Base-by-base conservation (phyloP, 2,113 vertebrate species). In the Zapornia atra region DNA sequence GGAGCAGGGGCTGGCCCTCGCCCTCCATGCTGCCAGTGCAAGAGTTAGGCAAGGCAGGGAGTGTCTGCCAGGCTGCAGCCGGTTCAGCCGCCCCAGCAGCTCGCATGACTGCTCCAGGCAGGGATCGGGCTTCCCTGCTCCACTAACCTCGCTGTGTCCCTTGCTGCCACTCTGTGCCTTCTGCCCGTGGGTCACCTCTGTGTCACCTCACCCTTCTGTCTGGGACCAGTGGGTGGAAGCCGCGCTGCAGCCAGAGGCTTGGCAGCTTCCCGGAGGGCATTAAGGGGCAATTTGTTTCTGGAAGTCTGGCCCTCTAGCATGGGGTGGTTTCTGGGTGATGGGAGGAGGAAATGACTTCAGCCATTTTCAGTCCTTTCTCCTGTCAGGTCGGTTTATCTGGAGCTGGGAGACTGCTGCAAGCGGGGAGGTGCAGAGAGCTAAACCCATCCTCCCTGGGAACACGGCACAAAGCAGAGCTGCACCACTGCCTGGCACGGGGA, bases 161-260 rank as follows among this genome's bases (percentile, higher is more conserved):
- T 69, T 2, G 50, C 82, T 70, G 60, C 73, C 2, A 12, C 38
- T 36, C 71, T 0, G 1, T 21, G 57, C 80, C 94, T 82, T 56
- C 10, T 92, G 88, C 96, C 44, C 2, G 0, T 63, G 29, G 60
- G 79, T 96, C 96, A 90, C 88, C 71, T 63, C 78, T 7, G 60
- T 83, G 94, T 92, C 96, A 92, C 92, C 85, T 92, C 80, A 93
- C 77, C 93, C 89, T 79, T n/a, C 42, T 54, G 79, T 42, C 86
- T 78, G 92, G 72, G 68, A 33, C 50, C 64, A 13, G 69, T 46
- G 83, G 72, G 80, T 59, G 86, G 79, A 77, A 80, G 88, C 53
- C 0, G 0, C 0, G 3, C 70, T 85, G 77, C 87, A 68, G 86
- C 88, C 4, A 2, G 61, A 36, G 66, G 61, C 63, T 80, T 28